phyloP scores from a whole-genome alignment of 1,140 invertebrate genomes.

The Phocides pigmalion region DNA sequence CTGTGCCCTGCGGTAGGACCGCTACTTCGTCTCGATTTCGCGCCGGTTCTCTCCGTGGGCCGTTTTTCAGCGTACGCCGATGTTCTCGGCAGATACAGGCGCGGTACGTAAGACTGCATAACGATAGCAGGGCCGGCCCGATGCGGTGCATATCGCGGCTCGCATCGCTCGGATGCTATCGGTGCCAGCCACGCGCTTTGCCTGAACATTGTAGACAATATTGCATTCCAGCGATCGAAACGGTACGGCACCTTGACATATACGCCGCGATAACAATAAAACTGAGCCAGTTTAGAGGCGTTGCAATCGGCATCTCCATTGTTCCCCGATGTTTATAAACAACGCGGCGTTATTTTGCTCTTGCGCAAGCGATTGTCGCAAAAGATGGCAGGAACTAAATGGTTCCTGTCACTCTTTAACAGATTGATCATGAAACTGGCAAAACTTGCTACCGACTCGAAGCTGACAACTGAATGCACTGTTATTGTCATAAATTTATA shows the following conservation, averaged over 20 bases:
- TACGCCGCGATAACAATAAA: constrained; percentile 52
- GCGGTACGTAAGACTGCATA: constrained; percentile 41
- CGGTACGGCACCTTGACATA: constrained; percentile 40
- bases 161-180: constrained; percentile 43
- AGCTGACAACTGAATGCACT: not conserved
- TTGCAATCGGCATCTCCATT: constrained; percentile 57
- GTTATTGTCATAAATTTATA: too few relatives aligned
- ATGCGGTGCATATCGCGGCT: constrained; percentile 47
- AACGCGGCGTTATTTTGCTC: constrained; percentile 24
- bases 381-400: constrained; percentile 74
- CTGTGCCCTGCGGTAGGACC: constrained; percentile 54
- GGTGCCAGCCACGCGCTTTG: constrained; percentile 39
- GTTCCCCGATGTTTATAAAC: constrained; percentile 50
- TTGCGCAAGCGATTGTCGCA: constrained; percentile 56
- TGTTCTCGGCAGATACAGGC: constrained; percentile 46
- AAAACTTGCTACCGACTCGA: constrained; percentile 38
- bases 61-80: constrained; percentile 54
- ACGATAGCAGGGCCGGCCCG: constrained; percentile 46
- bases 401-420: constrained; percentile 58
- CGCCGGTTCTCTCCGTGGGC: constrained; percentile 40
- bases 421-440: constrained; percentile 60
- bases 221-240: constrained; percentile 46
- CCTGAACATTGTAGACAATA: constrained; percentile 46
- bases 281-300: constrained; percentile 48
- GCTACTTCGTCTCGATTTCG: constrained; percentile 52